Conservation (phyloP, 92 coral and sea anemone genomes). For the Bergia puertoricense region DNA sequence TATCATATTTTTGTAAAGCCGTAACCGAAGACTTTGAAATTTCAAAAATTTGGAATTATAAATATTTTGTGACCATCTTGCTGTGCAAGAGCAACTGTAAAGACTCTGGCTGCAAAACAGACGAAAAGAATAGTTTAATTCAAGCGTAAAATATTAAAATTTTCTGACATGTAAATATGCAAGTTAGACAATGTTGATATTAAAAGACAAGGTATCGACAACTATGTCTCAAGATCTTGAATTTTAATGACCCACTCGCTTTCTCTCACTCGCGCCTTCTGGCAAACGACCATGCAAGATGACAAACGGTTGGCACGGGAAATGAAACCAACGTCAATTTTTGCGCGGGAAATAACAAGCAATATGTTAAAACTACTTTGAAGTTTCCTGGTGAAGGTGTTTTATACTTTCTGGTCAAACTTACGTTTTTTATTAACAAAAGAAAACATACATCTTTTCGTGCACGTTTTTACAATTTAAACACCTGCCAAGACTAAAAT, state of each 20-base stretch:
- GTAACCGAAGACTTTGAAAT: slow-evolving; percentile 37
- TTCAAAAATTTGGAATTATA: slow-evolving; percentile 31
- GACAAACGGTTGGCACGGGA: slow-evolving; percentile 1
- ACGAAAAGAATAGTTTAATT: slow-evolving; percentile 10
- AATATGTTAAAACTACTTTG: background rate
- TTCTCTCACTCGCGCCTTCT: slow-evolving; percentile 1
- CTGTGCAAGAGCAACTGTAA: slow-evolving; percentile 45
- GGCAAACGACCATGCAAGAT: slow-evolving; percentile 10
- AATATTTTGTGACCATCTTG: slow-evolving; percentile 22
- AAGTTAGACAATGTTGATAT: slow-evolving; percentile 35
- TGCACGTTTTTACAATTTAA: slow-evolving; percentile 32
- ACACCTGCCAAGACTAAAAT: slow-evolving; percentile 36
- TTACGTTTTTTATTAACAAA: background rate
- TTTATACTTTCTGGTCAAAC: background rate
- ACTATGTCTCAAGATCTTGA: slow-evolving; percentile 28
- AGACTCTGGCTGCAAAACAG: background rate
- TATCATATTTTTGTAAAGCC: slow-evolving; percentile 46
- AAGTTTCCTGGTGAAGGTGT: slow-evolving; percentile 8
- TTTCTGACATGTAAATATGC: slow-evolving; percentile 45
- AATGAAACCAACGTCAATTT: background rate
- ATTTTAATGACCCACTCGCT: slow-evolving; percentile 27
- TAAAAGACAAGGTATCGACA: slow-evolving; percentile 43
- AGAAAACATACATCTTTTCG: slow-evolving; percentile 3
- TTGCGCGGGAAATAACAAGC: slow-evolving; percentile 18
- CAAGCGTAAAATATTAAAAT: slow-evolving; percentile 36